Evolutionary conservation across 2,888 invertebrate genomes (phyloP), one percentile per base, ranked within the genome.

Genomic region (Eupeodes latifasciatus): DNA sequence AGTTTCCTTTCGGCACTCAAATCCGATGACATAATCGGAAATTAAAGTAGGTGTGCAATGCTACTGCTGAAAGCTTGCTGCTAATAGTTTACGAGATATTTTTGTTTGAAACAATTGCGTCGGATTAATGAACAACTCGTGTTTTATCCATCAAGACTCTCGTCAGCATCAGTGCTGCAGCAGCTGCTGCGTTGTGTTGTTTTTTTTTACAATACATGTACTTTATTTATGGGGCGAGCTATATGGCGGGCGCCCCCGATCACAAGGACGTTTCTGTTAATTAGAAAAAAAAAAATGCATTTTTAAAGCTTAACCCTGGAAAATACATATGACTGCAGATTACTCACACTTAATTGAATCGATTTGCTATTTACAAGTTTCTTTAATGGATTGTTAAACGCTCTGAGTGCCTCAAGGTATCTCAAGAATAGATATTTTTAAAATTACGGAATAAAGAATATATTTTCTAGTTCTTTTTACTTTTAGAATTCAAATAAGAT

Each of bases 1-100:
- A n/a, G 44, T 61, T 74, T 86, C 78, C 82, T 82, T 86, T 86
- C 79, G 81, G 85, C 51, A 64, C 51, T 81, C 85, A 81, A 77
- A 51, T n/a, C 51, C 64, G 64, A 69, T 79, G 77, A 86, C 78
- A 75, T 82, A 82, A 78, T 82, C 85, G 74, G 78, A 86, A 78
- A 78, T 67, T 78, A 49, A 77, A 77, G 55, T 81, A 71, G 34
- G 7, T 64, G n/a, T 78, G 61, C 85, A 85, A 82, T 82, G 82
- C 62, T 69, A 78, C 40, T 53, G 59, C 16, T 64, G 62, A 51
- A 74, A 74, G 44, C 36, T 27, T 47, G 16, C 40, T 40, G 40
- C 62, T 61, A 49, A 53, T 55, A 77, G 61, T 77, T 72, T 76
- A 74, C 12, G 82, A 74, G 77, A 12, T 57, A 74, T 49, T 77